phyloP scores from a whole-genome alignment of 2,888 invertebrate genomes.

The Dyspetes luteomarginatus region DNA sequence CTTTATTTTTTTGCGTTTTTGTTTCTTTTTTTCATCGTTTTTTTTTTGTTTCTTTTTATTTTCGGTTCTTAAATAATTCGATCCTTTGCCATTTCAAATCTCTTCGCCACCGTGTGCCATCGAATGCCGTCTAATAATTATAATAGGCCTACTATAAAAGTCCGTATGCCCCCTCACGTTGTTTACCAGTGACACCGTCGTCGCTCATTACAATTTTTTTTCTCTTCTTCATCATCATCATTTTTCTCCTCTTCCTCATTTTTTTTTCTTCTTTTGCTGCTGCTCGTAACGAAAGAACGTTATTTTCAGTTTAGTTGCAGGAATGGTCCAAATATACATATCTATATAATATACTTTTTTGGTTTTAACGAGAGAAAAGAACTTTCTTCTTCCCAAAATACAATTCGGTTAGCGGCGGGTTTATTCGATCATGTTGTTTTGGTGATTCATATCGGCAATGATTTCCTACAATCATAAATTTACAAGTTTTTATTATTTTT shows the following conservation, averaged over 20 bases:
- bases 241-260: constrained; percentile 52
- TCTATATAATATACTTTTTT: constrained; percentile 83
- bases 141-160: constrained; percentile 68
- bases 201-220: constrained; percentile 67
- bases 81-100: constrained; percentile 73
- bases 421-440: constrained; percentile 82
- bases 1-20: constrained; percentile 57
- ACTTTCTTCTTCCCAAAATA: constrained; percentile 83
- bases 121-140: constrained; percentile 63
- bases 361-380: constrained; percentile 83
- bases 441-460: constrained; percentile 80
- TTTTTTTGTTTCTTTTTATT: constrained; percentile 45
- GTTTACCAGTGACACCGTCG: constrained; percentile 74
- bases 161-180: constrained; percentile 64
- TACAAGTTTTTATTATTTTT: constrained; percentile 30
- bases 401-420: constrained; percentile 79
- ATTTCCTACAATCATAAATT: constrained; percentile 78
- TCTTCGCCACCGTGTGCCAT: constrained; percentile 74
- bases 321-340: constrained; percentile 84
- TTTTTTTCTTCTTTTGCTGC: constrained; percentile 71
- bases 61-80: constrained; percentile 70
- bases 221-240: constrained; percentile 21
- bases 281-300: constrained; percentile 82
- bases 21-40: constrained; percentile 57
- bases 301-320: constrained; percentile 82